Evolutionary conservation across 1,140 invertebrate genomes (phyloP).

Genomic region (Acromyrmex heyeri): DNA sequence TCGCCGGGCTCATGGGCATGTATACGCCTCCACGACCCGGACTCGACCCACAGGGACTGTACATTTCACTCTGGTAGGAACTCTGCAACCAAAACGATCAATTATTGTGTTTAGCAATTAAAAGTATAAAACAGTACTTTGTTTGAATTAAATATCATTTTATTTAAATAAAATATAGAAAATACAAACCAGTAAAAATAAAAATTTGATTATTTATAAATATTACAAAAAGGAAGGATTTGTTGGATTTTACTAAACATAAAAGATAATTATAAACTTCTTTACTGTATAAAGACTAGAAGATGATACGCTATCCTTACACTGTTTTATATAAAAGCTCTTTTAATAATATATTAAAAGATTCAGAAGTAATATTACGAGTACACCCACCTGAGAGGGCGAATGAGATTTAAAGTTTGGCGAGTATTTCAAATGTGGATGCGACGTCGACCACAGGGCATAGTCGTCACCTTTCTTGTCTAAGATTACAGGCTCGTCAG

Average conservation of each 20-base stretch:
- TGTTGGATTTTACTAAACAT: background rate
- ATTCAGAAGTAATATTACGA: background rate
- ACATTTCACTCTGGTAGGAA: slow-evolving; percentile 88
- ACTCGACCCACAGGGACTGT: slow-evolving; percentile 86
- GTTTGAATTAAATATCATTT: background rate
- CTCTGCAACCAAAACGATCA: slow-evolving; percentile 77
- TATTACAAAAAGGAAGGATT: background rate
- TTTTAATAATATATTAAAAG: background rate
- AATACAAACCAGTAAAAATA: background rate
- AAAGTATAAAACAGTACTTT: background rate
- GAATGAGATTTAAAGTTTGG: slow-evolving; percentile 87
- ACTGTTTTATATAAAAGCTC: background rate
- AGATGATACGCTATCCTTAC: background rate
- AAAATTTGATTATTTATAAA: background rate
- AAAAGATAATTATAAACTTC: background rate
- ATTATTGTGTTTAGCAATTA: background rate
- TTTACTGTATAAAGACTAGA: background rate
- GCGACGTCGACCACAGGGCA: slow-evolving; percentile 84
- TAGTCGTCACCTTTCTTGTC: slow-evolving; percentile 89
- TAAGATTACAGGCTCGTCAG: slow-evolving; percentile 89
- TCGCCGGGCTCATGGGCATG: slow-evolving; percentile 88
- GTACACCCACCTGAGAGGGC: slow-evolving; percentile 85
- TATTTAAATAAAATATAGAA: slow-evolving; percentile 14
- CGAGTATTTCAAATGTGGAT: slow-evolving; percentile 84
- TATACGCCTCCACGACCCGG: slow-evolving; percentile 85